Conservation (phyloP, 2,113 vertebrate species). For the Felis catus region F.catus_Fca126_mat1.0 CM031423.1:35107501-35108000, state of each 20-base stretch:
- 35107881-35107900: background rate
- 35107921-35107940: conserved; percentile 14
- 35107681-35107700: no score
- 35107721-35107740: no score
- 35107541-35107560: no score
- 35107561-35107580: no score
- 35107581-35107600: no score
- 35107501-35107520: background rate
- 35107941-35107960: background rate
- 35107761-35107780: conserved; percentile 41
- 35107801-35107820: conserved; percentile 28
- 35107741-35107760: no score
- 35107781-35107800: conserved; percentile 27
- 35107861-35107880: background rate
- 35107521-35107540: background rate
- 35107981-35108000: background rate
- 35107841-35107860: background rate
- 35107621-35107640: no score
- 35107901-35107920: background rate
- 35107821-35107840: background rate
- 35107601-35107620: no score
- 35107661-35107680: no score
- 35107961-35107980: conserved; percentile 21
- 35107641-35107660: no score
- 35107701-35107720: no score